phyloP scores from a whole-genome alignment of 2,113 vertebrate genomes.

The Cyprinodon tularosa region DNA sequence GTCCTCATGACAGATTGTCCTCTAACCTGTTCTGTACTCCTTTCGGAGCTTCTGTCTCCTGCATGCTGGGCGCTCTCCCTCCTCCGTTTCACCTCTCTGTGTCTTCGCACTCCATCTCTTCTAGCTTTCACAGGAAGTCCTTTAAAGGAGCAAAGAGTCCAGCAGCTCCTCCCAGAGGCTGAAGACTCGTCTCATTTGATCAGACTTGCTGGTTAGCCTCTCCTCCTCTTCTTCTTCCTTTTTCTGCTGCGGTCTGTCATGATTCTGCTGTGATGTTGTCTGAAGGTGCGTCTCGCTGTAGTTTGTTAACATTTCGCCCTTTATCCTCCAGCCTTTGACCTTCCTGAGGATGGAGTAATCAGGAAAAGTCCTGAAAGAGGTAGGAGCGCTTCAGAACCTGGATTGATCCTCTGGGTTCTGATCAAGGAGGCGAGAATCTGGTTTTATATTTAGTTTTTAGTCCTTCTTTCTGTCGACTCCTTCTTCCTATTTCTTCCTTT shows the following conservation, averaged over 20 bases:
- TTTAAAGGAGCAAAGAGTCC: conserved; percentile 84
- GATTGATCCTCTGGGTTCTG: neutral
- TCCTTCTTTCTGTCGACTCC: no score
- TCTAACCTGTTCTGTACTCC: neutral
- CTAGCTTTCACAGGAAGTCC: conserved; percentile 88
- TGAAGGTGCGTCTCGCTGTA: neutral
- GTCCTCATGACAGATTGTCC: neutral
- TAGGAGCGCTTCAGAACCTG: conserved; percentile 47
- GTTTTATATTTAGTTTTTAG: neutral
- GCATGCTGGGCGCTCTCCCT: conserved; percentile 13
- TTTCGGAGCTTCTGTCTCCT: neutral
- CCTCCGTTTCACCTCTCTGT: conserved; percentile 29
- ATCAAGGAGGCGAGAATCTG: neutral
- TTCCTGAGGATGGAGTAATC: conserved; percentile 81
- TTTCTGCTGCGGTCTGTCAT: conserved; percentile 8
- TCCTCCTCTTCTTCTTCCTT: conserved; percentile 39
- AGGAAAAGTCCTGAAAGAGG: conserved; percentile 90
- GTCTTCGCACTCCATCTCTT: conserved; percentile 54
- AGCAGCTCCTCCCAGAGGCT: conserved; percentile 74
- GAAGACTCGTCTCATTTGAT: conserved; percentile 89
- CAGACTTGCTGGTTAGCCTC: conserved; percentile 86
- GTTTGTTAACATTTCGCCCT: conserved; percentile 10
- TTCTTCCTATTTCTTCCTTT: no score
- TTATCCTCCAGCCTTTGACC: conserved; percentile 71
- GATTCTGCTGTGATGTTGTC: conserved; percentile 1